Evolutionary conservation across 1,140 invertebrate genomes (phyloP), one percentile per base, ranked within the genome.

Genomic region (Drosophila oshimai): DNA sequence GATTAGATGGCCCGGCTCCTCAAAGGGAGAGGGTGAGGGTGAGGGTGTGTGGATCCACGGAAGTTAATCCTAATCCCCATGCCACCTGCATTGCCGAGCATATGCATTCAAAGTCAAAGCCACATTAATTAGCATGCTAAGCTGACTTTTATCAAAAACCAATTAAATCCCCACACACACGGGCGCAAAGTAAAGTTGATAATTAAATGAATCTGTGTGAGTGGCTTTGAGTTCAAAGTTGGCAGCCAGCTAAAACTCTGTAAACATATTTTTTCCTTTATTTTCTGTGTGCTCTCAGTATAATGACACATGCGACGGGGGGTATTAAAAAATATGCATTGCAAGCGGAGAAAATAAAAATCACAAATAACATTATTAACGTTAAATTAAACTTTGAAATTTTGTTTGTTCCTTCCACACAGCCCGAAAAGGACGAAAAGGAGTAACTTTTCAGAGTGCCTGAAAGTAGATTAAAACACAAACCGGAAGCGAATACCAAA

Each of bases 91-190:
- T 31, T 18, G 36, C 34, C 15, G 4, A 18, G 65, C 62, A 68
- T 44, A 80, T 54, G 72, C 80, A 84, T 84, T 74, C 61, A 73
- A 74, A 74, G 70, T 64, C 70, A 74, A 74, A 73, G 71, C 51
- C 69, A 64, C 81, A 80, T 74, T 87, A 87, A 87, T 87, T 87
- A 87, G 68, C 77, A 87, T 87, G 81, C 83, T 79, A 81, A 88
- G 81, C 69, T 88, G 60, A 87, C 73, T 86, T 87, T 87, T 87
- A 88, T 87, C 69, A 87, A 88, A 84, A 87, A 88, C 81, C 81
- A 87, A 87, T 87, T 87, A 87, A 87, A 64, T 70, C 60, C 55
- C 50, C 69, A 71, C 45, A 54, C 15, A 44, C 47, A 31, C 24
- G 34, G 22, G 36, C 55, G 42, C 33, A 65, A 55, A 54, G 62